Evolutionary conservation across 2,113 vertebrate species (phyloP), one percentile per base, ranked within the genome.

Genomic region (Colaptes auratus): DNA sequence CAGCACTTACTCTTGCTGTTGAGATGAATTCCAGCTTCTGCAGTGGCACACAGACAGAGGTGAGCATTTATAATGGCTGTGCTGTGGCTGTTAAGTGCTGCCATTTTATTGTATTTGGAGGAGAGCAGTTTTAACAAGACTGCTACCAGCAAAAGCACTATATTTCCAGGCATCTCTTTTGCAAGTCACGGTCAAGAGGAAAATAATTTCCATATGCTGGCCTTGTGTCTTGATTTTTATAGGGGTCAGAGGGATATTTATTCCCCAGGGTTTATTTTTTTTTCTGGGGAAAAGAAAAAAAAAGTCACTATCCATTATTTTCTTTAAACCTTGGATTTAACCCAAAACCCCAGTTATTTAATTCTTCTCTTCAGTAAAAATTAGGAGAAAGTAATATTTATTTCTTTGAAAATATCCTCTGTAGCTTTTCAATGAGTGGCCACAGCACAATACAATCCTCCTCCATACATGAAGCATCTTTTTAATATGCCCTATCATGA

Each of bases 151-250:
- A 88, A 93, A 91, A 86, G 44, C 72, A 23, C 89, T 56, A 46
- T 36, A 81, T 82, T 94, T 93, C 72, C 94, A 96, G 92, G 81
- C 23, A 0, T 88, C 88, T 93, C 89, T 95, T 95, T 88, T 84
- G 92, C 82, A 92, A 96, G 95, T 93, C 93, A 90, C 11, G 60
- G 91, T 97, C 83, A 95, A 92, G 91, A 90, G 56, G 82, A 96
- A 95, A 96, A 96, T 89, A 95, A 96, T 97, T 97, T 95, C 97
- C 96, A 96, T 96, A 88, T 96, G 94, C 91, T 92, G 91, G 82
- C 84, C 93, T 77, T 63, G 76, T 85, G 90, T 83, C 86, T 93
- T 89, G 79, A 79, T 87, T 96, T 96, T 96, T 96, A 97, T 86
- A 92, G 88, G 58, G 95, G 90, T 95, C 93, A 92, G 69, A 90